Base-by-base conservation (phyloP, 2,113 vertebrate genomes). In the Gyps fulvus region DNA sequence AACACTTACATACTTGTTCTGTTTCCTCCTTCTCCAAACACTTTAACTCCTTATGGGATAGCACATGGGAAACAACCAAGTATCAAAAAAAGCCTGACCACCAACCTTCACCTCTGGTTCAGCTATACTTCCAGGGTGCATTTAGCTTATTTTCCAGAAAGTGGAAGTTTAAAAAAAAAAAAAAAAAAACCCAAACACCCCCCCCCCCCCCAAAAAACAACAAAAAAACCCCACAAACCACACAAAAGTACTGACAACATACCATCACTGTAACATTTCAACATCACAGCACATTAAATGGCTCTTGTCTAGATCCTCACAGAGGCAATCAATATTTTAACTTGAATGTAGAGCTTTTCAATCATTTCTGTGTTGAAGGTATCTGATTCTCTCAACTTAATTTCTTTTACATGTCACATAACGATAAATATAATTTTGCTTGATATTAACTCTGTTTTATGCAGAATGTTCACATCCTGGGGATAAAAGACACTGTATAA, bases 1-100 rank as follows among this genome's bases (percentile, higher is more conserved):
- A 97, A 97, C 95, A 97, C 96, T 94, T 87, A 67, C 83, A 97
- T 79, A 71, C 91, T 95, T 98, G 88, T 97, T 98, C 95, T 96
- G 85, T 66, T 89, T 97, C 85, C 89, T 94, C 77, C 55, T 91
- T 83, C 40, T 76, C 74, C 78, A 92, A 97, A 92, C 47, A 85
- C 76, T 97, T 97, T 98, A 93, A 87, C 87, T 96, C 94, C 91
- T 96, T 89, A 82, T 40, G 82, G 83, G 73, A 71, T 16, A 65
- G 83, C 82, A 67, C 43, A 87, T 20, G 40, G 85, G 76, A 83
- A 93, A 87, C 38, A 66, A 67, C 16, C 10, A 31, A 81, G 12
- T 11, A 45, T n/a, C 4, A 0, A 79, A 65, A 89, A 79, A 36
- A 34, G 14, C 52, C 83, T 47, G 32, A 50, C 31, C 22, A 58